These are phyloP conservation scores for Hippotragus niger DNA, from an alignment of 2,113 vertebrate genomes.

Conservation along the genomic window DNA sequence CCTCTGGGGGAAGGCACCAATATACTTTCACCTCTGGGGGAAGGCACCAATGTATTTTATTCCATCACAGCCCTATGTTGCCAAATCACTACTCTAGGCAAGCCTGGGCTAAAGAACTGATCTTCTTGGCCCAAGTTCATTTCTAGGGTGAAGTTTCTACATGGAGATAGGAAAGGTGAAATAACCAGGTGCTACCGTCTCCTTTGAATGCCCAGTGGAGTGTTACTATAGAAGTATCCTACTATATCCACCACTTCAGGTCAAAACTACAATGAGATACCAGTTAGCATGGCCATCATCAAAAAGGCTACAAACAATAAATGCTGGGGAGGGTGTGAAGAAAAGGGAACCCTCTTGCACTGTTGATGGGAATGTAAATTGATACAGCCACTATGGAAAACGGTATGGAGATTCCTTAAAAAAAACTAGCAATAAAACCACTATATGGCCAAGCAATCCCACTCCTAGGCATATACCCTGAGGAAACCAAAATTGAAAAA, in stretches of 20 bases:
- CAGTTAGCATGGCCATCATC: background rate
- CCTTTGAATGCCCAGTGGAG: background rate
- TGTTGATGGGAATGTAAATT: background rate
- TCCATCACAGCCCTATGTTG: background rate
- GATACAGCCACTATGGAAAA: background rate
- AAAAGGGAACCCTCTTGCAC: background rate
- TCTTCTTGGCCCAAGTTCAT: background rate
- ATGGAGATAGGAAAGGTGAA: background rate
- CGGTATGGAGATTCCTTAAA: background rate
- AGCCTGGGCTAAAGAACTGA: background rate
- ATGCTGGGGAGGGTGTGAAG: background rate
- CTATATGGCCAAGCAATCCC: background rate
- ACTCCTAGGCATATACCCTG: background rate
- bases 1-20: background rate
- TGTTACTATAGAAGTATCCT: background rate
- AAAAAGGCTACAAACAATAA: background rate
- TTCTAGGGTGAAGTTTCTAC: background rate
- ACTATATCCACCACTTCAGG: background rate
- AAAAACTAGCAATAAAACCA: background rate
- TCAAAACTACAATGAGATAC: background rate
- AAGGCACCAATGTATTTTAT: background rate
- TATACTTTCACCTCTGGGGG: background rate
- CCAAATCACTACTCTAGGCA: conserved; percentile 1
- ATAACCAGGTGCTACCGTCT: background rate
- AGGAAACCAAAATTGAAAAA: background rate